phyloP scores from a whole-genome alignment of 2,888 invertebrate species.

The Drosophila subquinaria region DNA sequence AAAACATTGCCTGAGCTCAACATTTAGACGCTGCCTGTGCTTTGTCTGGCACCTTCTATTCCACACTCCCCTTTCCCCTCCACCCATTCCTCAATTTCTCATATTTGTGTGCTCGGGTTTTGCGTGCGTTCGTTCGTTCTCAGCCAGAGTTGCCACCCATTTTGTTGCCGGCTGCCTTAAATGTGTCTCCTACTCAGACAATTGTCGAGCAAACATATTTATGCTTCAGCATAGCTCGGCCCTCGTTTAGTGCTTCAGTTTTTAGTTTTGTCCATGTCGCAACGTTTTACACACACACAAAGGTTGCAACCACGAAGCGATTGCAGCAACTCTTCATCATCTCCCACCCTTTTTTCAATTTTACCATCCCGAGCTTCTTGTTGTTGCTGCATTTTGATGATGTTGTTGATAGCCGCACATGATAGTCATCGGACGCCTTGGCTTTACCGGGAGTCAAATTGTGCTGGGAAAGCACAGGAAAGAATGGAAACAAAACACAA shows the following conservation, averaged over 20 bases:
- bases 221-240: constrained; percentile 60
- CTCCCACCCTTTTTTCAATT: constrained; percentile 14
- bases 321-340: constrained; percentile 64
- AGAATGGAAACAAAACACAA: constrained; percentile 24
- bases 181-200: constrained; percentile 62
- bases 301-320: constrained; percentile 73
- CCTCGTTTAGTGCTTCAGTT: constrained; percentile 60
- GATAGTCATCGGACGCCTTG: constrained; percentile 70
- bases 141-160: constrained; percentile 31
- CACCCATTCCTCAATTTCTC: constrained; percentile 12
- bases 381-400: constrained; percentile 72
- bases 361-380: constrained; percentile 16
- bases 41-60: constrained; percentile 59
- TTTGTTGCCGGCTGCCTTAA: constrained; percentile 29
- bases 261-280: constrained; percentile 55
- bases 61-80: constrained; percentile 1
- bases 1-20: constrained; percentile 69
- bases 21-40: constrained; percentile 65
- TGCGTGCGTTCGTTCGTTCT: constrained; percentile 50
- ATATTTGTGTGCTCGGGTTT: constrained; percentile 59
- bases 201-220: constrained; percentile 71
- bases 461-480: constrained; percentile 29
- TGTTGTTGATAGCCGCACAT: constrained; percentile 78
- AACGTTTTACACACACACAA: constrained; percentile 34
- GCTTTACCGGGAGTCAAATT: constrained; percentile 51